Conservation (phyloP, 1,140 invertebrate genomes). For the Bombyx mori region DNA sequence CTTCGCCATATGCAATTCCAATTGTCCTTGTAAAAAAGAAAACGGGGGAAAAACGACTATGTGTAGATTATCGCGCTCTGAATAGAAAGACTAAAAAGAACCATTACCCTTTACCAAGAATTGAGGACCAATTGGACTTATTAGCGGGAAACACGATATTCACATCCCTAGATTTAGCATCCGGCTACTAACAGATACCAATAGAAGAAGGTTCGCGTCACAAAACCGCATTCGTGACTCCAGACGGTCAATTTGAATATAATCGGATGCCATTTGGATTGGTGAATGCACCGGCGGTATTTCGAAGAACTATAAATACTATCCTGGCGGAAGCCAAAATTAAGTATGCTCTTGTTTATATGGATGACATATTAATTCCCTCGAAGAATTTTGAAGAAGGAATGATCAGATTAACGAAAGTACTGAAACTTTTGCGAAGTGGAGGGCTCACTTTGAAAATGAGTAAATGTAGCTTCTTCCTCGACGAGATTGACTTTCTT, state of each 20-base stretch:
- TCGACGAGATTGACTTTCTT: conserved; percentile 14
- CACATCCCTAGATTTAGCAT: conserved; percentile 15
- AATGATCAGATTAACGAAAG: not conserved
- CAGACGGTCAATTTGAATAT: conserved; percentile 17
- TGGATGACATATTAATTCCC: conserved; percentile 13
- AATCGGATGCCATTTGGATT: conserved; percentile 17
- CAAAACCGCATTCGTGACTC: conserved; percentile 23
- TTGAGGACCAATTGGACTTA: conserved; percentile 46
- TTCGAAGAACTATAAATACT: conserved; percentile 22
- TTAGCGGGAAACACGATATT: conserved; percentile 15
- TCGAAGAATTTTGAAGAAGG: conserved; percentile 1
- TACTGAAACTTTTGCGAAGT: not conserved
- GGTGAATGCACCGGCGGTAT: conserved; percentile 16
- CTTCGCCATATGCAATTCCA: conserved; percentile 29
- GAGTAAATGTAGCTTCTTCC: conserved; percentile 18
- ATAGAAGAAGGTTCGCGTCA: conserved; percentile 20
- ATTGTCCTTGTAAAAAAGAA: conserved; percentile 33
- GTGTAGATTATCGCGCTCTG: conserved; percentile 31
- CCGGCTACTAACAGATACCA: conserved; percentile 30
- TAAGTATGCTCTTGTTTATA: conserved; percentile 7
- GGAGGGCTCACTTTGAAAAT: conserved; percentile 9
- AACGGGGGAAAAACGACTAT: conserved; percentile 29
- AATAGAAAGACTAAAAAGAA: conserved; percentile 32
- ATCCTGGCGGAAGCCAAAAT: conserved; percentile 12
- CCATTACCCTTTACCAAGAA: conserved; percentile 32